Evolutionary conservation across 2,113 vertebrate species (phyloP), one percentile per base, ranked within the genome.

Genomic region (Corythoichthys intestinalis): DNA sequence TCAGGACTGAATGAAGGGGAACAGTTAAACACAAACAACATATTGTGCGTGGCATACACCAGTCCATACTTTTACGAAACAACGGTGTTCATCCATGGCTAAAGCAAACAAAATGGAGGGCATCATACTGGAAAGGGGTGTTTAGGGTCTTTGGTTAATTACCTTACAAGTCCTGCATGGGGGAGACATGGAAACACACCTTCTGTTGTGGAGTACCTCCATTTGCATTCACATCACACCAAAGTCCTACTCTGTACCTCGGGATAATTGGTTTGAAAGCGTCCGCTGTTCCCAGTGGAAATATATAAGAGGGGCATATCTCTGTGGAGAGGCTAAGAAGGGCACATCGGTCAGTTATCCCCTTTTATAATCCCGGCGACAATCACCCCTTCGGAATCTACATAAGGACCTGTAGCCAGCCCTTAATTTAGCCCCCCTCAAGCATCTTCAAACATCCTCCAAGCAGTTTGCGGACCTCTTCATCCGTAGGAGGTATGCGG

Each of bases 211-310:
- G 78, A 81, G 81, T 63, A 80, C 77, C 86, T 88, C 81, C 86
- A 89, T 91, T 87, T 87, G 83, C 85, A 91, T 90, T 89, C 82
- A 81, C 80, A 86, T 90, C 89, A 89, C 87, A 86, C 78, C 78
- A 71, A 75, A 83, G 83, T 86, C 80, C 86, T 83, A 77, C 81
- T 83, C 79, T 72, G 74, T 80, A 78, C 71, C 84, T 80, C 81
- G 67, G 83, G 83, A 89, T 91, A 90, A 91, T 91, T 90, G 89
- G 82, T 73, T 85, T 86, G 86, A 90, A 90, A 88, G 88, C 88
- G 77, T 84, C 77, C 70, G 77, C 76, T 75, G 49, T 74, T 76
- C 67, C 56, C 39, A 72, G 74, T 79, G 76, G 76, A 87, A 87
- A 89, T 87, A 90, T 88, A 90, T 82, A 90, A 89, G 60, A 80